Conservation (phyloP, 2,888 invertebrate genomes). For the Sisyra nigra region DNA sequence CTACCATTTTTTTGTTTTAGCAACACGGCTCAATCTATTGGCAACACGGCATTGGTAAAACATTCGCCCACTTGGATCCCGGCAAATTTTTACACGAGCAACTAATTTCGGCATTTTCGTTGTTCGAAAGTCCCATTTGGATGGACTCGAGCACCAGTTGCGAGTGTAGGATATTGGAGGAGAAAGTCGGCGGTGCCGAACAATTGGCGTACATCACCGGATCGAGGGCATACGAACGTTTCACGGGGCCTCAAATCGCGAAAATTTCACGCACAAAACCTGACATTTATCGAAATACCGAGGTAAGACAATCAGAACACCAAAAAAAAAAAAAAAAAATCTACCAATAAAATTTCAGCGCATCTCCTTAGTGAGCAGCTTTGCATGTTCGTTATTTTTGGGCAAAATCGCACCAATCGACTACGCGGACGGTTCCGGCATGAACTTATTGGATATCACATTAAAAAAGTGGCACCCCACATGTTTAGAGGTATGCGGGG, state of each 20-base stretch:
- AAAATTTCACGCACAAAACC: constrained; percentile 62
- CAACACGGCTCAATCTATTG: constrained; percentile 98
- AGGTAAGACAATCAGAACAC: constrained; percentile 37
- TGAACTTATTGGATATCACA: constrained; percentile 82
- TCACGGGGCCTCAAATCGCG: constrained; percentile 87
- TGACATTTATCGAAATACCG: constrained; percentile 56
- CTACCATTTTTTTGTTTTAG: constrained; percentile 28
- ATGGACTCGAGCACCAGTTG: constrained; percentile 78
- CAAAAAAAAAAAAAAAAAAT: neutral
- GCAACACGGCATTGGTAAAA: constrained; percentile 55
- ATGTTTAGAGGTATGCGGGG: constrained; percentile 63
- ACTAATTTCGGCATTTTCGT: constrained; percentile 59
- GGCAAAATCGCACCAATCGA: constrained; percentile 86
- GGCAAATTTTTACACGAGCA: constrained; percentile 71
- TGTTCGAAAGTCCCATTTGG: constrained; percentile 81
- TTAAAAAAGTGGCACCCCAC: constrained; percentile 58
- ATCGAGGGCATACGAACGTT: constrained; percentile 75
- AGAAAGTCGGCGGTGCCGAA: constrained; percentile 54
- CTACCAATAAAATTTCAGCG: constrained; percentile 35
- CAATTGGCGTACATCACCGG: constrained; percentile 68
- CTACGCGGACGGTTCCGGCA: constrained; percentile 84
- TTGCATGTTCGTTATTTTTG: constrained; percentile 73
- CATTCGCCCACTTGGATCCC: constrained; percentile 48
- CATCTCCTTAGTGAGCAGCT: constrained; percentile 88
- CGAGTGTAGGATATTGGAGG: constrained; percentile 66